Evolutionary conservation across 2,113 vertebrate species (phyloP).

Genomic region (Myrmophylax atrothorax): DNA sequence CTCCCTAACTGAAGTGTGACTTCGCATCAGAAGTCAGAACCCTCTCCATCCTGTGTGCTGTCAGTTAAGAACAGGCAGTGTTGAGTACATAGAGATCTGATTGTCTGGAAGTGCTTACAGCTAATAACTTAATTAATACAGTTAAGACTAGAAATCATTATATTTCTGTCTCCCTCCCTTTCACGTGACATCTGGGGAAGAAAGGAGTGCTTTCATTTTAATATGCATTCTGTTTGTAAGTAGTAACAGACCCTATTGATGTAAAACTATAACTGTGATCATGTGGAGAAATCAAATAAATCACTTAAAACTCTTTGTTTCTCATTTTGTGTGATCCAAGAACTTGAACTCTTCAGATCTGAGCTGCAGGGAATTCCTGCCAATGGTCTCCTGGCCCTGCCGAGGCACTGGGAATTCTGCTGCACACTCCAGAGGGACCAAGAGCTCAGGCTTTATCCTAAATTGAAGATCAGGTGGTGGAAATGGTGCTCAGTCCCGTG

Average conservation of each 20-base stretch:
- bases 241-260: conserved; percentile 86
- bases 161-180: no score
- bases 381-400: rapidly evolving
- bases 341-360: not conserved
- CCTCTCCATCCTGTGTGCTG: no score
- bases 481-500: not conserved
- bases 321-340: conserved; percentile 60
- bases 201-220: conserved; percentile 85
- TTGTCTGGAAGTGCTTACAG: no score
- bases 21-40: no score
- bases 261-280: conserved; percentile 93
- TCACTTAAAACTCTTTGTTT: conserved; percentile 75
- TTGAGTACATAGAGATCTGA: no score
- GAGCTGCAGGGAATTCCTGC: not conserved
- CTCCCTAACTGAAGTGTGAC: no score
- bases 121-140: no score
- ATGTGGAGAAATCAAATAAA: conserved; percentile 93
- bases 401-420: not conserved
- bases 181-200: no score
- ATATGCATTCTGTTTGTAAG: conserved; percentile 89
- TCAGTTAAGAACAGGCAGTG: no score
- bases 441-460: not conserved
- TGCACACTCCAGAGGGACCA: not conserved
- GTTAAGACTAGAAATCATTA: no score
- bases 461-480: not conserved